phyloP scores from a whole-genome alignment of 2,888 invertebrate species.

The Oligia fasciuncula region DNA sequence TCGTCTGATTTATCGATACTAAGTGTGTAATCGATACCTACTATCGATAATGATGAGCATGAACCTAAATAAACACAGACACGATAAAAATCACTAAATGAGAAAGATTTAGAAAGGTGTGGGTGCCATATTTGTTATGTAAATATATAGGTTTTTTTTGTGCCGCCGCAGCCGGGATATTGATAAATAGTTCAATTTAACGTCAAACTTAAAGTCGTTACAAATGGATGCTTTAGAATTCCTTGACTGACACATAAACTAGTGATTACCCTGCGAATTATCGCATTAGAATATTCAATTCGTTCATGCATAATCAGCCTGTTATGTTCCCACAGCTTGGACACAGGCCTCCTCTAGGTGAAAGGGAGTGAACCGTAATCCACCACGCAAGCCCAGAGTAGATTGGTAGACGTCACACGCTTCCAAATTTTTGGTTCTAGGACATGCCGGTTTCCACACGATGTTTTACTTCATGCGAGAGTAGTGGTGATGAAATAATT shows the following conservation, averaged over 20 bases:
- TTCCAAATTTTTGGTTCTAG: no score
- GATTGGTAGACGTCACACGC: no score
- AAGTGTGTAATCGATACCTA: slow-evolving; percentile 73
- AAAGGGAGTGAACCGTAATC: no score
- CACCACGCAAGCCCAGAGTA: no score
- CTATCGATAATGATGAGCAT: slow-evolving; percentile 76
- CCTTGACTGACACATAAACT: not conserved
- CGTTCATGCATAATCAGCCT: no score
- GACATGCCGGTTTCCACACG: no score
- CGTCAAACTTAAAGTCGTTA: slow-evolving; percentile 8
- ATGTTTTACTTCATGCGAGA: no score
- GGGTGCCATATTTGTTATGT: slow-evolving; percentile 59
- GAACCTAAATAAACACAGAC: slow-evolving; percentile 76
- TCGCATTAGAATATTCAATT: slow-evolving; percentile 12
- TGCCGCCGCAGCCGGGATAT: not conserved
- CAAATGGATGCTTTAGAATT: not conserved
- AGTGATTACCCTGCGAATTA: slow-evolving; percentile 31
- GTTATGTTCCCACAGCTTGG: no score
- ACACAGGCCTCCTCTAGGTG: no score
- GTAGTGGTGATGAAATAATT: no score
- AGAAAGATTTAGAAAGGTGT: slow-evolving; percentile 63
- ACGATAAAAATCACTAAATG: slow-evolving; percentile 67
- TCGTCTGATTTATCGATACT: slow-evolving; percentile 75
- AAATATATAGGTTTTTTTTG: slow-evolving; percentile 37
- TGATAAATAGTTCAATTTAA: slow-evolving; percentile 12